Percentiles rank a stretch among this genome's conserved stretches.
Conservation (phyloP, 2,113 vertebrate species). For the Oreochromis tanganicae region DNA sequence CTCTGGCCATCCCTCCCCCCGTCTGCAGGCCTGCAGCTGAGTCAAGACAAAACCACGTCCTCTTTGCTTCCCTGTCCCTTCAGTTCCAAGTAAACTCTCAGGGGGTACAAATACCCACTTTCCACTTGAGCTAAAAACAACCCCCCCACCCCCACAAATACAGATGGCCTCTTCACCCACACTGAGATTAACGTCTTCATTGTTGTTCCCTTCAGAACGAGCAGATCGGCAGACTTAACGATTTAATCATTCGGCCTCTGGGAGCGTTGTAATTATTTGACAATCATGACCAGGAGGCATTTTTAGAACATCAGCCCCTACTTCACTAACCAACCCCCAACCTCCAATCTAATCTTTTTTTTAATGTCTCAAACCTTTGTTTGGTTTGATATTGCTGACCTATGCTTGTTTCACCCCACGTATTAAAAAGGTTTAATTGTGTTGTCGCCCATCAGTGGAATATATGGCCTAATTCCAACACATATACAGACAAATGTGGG, state of each 20-base stretch:
- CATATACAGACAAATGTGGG: neutral
- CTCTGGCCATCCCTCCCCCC: neutral
- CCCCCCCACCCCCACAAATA: neutral
- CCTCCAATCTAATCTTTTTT: neutral
- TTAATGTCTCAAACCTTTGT: neutral
- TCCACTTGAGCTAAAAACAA: neutral
- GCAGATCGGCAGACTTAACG: neutral
- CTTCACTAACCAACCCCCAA: neutral
- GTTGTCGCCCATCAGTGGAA: slow-evolving; percentile 1
- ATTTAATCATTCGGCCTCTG: neutral
- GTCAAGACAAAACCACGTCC: neutral
- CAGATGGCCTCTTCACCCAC: neutral
- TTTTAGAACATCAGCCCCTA: neutral
- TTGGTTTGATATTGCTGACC: neutral
- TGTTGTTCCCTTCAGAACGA: neutral
- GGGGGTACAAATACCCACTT: neutral
- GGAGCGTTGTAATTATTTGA: neutral
- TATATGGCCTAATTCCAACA: slow-evolving; percentile 50
- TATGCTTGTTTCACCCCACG: neutral
- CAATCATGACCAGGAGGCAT: neutral
- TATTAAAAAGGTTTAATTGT: neutral
- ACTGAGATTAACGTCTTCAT: neutral
- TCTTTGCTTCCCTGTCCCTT: neutral
- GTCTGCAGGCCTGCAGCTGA: neutral
- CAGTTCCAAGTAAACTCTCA: neutral